Conservation (phyloP, 2,113 vertebrate genomes). For the Haplotaxodon microlepis region DNA sequence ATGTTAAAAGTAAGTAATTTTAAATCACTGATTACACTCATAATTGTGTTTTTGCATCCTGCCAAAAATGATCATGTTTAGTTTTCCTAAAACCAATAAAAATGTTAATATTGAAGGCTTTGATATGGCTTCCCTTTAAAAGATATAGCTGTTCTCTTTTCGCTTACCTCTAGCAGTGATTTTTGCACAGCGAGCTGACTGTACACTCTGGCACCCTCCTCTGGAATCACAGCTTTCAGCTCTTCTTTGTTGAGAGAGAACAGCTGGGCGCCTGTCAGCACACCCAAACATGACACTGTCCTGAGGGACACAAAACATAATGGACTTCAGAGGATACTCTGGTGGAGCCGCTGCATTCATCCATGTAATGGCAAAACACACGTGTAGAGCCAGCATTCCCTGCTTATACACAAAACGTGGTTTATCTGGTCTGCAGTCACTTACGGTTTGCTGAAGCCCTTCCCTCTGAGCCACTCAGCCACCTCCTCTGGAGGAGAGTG, state of each 20-base stretch:
- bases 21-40: background rate
- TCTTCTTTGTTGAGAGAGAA: slow-evolving; percentile 80
- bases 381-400: background rate
- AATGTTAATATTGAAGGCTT: background rate
- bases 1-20: background rate
- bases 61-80: background rate
- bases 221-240: slow-evolving; percentile 71
- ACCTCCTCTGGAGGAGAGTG: slow-evolving; percentile 74
- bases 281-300: slow-evolving; percentile 68
- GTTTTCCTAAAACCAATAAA: background rate
- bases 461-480: slow-evolving; percentile 77
- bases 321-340: background rate
- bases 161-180: slow-evolving; percentile 73
- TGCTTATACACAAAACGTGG: background rate
- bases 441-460: slow-evolving; percentile 79
- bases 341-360: background rate
- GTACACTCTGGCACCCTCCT: slow-evolving; percentile 79
- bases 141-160: background rate
- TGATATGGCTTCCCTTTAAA: background rate
- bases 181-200: slow-evolving; percentile 85
- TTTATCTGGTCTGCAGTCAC: background rate
- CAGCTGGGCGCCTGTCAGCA: slow-evolving; percentile 74
- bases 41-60: background rate
- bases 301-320: slow-evolving; percentile 30
- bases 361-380: background rate